Conservation (phyloP, 2,113 vertebrate species). For the Antechinus stuartii region DNA sequence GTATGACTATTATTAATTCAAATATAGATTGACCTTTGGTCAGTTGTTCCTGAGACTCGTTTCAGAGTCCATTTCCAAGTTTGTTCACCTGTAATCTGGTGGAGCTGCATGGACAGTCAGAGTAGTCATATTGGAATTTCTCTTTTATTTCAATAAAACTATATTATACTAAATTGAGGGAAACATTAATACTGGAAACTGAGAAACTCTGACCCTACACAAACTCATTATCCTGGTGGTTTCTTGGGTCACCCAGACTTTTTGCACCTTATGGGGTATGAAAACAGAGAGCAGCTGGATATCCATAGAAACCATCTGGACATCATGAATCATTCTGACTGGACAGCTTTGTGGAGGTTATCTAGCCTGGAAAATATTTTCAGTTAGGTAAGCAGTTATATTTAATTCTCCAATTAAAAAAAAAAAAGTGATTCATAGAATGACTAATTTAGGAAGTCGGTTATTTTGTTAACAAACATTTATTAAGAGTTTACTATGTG, state of each 20-base stretch:
- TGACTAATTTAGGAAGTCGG: not conserved
- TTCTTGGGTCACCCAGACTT: not conserved
- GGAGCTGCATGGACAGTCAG: not conserved
- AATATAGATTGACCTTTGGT: not conserved
- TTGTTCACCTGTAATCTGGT: not conserved
- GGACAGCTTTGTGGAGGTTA: conserved; percentile 8
- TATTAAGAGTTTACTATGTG: not conserved
- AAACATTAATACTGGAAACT: not conserved
- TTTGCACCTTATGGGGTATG: not conserved
- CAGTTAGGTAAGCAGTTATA: conserved; percentile 33
- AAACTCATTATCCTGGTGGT: not conserved
- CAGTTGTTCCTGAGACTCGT: not conserved
- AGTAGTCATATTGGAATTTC: not conserved
- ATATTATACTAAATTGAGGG: not conserved
- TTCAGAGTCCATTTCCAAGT: not conserved
- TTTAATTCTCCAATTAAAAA: conserved; percentile 8
- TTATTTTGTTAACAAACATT: not conserved
- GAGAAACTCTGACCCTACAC: not conserved
- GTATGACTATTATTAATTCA: not conserved
- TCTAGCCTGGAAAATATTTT: not conserved
- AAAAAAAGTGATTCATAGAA: not conserved
- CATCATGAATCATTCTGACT: not conserved
- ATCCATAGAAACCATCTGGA: not conserved
- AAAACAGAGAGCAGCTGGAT: not conserved
- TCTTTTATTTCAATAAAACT: conserved; percentile 3